These are phyloP conservation scores for Tachyglossus aculeatus DNA, from an alignment of 2,797 vertebrate genomes.

Conservation along the genomic window DNA sequence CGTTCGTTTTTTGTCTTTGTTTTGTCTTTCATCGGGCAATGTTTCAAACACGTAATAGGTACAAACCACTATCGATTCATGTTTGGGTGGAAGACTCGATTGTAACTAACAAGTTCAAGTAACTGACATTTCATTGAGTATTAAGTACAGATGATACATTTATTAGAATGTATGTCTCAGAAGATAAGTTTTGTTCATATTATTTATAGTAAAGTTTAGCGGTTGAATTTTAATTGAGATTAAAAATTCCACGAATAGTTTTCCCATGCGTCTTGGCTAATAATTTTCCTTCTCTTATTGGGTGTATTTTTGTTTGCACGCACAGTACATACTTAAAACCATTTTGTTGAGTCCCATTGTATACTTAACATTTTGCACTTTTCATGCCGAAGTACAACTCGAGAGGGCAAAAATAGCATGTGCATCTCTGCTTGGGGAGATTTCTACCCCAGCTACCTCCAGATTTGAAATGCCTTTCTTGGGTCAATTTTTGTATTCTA, in stretches of 20 bases:
- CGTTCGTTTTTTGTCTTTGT: slow-evolving; percentile 43
- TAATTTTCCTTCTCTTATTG: slow-evolving; percentile 42
- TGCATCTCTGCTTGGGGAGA: slow-evolving; percentile 27
- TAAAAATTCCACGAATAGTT: slow-evolving; percentile 59
- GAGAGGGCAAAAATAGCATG: slow-evolving; percentile 1
- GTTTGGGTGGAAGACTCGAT: slow-evolving; percentile 37
- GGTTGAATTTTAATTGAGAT: slow-evolving; percentile 36
- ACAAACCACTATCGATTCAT: slow-evolving; percentile 43
- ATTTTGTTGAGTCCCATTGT: neutral
- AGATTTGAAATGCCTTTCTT: neutral
- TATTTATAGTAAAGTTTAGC: slow-evolving; percentile 32
- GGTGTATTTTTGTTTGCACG: slow-evolving; percentile 15
- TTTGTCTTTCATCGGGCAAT: slow-evolving; percentile 37
- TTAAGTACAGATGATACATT: slow-evolving; percentile 35
- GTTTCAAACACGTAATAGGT: slow-evolving; percentile 24
- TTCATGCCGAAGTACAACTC: slow-evolving; percentile 9
- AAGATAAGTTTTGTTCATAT: slow-evolving; percentile 25
- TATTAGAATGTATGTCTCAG: slow-evolving; percentile 34
- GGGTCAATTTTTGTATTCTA: neutral
- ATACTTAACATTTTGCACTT: slow-evolving; percentile 23
- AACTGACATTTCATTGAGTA: slow-evolving; percentile 15
- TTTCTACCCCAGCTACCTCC: neutral
- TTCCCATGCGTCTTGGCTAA: slow-evolving; percentile 50
- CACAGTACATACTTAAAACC: slow-evolving; percentile 10
- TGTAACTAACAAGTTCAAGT: slow-evolving; percentile 43